A percentile compares a stretch with the other conserved stretches of the same genome.
These are phyloP conservation scores for Drosophila nigrodunni DNA, from an alignment of 1,140 invertebrate genomes.

Conservation along the genomic window DNA sequence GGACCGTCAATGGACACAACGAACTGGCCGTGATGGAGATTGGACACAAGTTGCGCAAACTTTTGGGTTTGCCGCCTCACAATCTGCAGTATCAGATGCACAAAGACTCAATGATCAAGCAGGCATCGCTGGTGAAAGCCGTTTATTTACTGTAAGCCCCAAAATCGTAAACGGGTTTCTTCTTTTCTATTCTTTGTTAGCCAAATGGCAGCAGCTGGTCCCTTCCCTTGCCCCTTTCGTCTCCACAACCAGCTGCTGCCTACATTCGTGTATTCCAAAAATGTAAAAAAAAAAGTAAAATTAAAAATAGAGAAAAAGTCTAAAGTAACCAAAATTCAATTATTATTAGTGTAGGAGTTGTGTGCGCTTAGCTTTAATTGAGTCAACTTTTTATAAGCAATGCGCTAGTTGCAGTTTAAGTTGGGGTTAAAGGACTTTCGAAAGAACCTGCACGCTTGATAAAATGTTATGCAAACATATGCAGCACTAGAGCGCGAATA, in stretches of 20 bases:
- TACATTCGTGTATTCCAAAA: conserved; percentile 66
- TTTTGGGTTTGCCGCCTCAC: conserved; percentile 87
- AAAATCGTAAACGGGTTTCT: neutral
- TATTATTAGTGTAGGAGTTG: too few relatives aligned
- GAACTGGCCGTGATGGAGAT: conserved; percentile 92
- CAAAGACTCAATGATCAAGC: conserved; percentile 93
- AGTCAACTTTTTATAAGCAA: too few relatives aligned
- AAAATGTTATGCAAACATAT: conserved; percentile 79
- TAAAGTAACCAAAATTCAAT: conserved; percentile 11
- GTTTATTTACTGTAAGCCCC: conserved; percentile 89
- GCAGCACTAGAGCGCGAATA: conserved; percentile 73
- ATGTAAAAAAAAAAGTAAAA: conserved; percentile 57
- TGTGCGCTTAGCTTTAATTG: too few relatives aligned
- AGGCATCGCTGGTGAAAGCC: conserved; percentile 91
- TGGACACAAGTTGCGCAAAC: conserved; percentile 94
- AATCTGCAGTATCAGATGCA: conserved; percentile 93
- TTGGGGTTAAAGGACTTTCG: conserved; percentile 1
- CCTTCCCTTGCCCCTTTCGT: neutral
- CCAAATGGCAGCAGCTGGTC: conserved; percentile 16
- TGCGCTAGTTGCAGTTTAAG: neutral
- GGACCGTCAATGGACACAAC: conserved; percentile 94
- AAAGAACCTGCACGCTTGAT: conserved; percentile 38
- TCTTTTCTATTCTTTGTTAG: conserved; percentile 5
- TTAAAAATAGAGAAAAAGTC: neutral
- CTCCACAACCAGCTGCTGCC: conserved; percentile 29